Evolutionary conservation across 1,140 invertebrate species (phyloP).

Genomic region (Mercenaria mercenaria): DNA sequence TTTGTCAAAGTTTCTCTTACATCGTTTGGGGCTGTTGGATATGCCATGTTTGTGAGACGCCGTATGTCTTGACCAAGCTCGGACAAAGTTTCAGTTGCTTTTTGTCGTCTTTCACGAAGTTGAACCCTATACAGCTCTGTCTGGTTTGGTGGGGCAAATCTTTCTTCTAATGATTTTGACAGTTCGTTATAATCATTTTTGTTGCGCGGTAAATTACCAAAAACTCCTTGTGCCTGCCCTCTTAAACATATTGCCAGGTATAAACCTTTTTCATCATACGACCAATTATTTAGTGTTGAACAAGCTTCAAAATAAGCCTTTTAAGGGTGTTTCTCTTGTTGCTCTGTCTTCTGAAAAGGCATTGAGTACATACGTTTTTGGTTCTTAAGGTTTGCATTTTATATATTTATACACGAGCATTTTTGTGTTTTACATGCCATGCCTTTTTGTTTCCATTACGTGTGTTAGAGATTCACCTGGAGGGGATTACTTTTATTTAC

Average conservation of each 20-base stretch:
- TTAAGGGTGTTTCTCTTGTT: too few species aligned
- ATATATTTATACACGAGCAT: too few species aligned
- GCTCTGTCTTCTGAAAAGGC: too few species aligned
- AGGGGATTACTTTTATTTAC: too few species aligned
- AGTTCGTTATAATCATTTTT: neutral
- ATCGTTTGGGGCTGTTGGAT: conserved; percentile 55
- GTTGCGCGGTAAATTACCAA: neutral
- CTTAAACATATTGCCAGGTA: neutral
- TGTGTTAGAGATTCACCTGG: too few species aligned
- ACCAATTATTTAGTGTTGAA: neutral
- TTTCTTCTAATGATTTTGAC: neutral
- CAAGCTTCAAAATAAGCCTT: neutral
- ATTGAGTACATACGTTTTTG: too few species aligned
- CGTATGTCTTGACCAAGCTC: conserved; percentile 61
- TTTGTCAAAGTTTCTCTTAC: conserved; percentile 25
- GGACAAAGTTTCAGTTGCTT: neutral
- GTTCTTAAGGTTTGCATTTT: too few species aligned
- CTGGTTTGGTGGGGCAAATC: conserved; percentile 49
- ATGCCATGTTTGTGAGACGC: conserved; percentile 43
- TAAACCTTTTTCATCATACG: neutral
- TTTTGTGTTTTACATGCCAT: too few species aligned
- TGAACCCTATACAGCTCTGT: conserved; percentile 55
- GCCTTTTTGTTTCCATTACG: too few species aligned
- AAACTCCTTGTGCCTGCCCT: neutral
- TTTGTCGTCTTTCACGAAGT: conserved; percentile 13